phyloP scores from a whole-genome alignment of 1,140 invertebrate genomes.

The Chrysopa pallens region DNA sequence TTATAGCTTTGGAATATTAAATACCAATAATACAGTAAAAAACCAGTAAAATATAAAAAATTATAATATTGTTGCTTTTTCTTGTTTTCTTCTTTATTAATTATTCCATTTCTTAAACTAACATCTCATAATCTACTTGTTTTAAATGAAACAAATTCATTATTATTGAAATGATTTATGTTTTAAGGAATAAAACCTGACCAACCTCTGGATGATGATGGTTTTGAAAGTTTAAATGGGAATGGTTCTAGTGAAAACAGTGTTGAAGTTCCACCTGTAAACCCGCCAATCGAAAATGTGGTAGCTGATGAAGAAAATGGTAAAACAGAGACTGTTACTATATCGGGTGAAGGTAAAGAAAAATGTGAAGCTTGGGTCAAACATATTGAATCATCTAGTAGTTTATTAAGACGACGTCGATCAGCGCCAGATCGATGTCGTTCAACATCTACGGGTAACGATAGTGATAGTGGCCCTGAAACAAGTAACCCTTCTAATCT shows the following conservation, averaged over 20 bases:
- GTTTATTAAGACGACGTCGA: slow-evolving; percentile 9
- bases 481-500: too few species aligned
- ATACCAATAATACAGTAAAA: too few species aligned
- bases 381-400: slow-evolving; percentile 7
- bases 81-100: too few species aligned
- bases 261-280: slow-evolving; percentile 11
- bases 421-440: slow-evolving; percentile 5
- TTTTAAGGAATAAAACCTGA: not conserved
- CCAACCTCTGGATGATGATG: slow-evolving; percentile 44
- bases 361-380: slow-evolving; percentile 21
- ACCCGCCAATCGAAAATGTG: slow-evolving; percentile 1
- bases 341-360: slow-evolving; percentile 8
- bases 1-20: too few species aligned
- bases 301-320: slow-evolving; percentile 6
- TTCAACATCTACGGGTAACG: too few species aligned
- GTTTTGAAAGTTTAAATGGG: slow-evolving; percentile 71
- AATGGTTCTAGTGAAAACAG: slow-evolving; percentile 39
- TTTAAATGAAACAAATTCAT: too few species aligned
- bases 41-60: too few species aligned
- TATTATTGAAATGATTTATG: too few species aligned
- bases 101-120: too few species aligned
- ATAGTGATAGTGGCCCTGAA: too few species aligned
- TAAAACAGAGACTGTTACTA: slow-evolving; percentile 7
- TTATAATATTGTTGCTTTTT: too few species aligned
- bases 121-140: too few species aligned